These are phyloP conservation scores for Oligia latruncula DNA, from an alignment of 2,888 invertebrate genomes.

Conservation along the genomic window DNA sequence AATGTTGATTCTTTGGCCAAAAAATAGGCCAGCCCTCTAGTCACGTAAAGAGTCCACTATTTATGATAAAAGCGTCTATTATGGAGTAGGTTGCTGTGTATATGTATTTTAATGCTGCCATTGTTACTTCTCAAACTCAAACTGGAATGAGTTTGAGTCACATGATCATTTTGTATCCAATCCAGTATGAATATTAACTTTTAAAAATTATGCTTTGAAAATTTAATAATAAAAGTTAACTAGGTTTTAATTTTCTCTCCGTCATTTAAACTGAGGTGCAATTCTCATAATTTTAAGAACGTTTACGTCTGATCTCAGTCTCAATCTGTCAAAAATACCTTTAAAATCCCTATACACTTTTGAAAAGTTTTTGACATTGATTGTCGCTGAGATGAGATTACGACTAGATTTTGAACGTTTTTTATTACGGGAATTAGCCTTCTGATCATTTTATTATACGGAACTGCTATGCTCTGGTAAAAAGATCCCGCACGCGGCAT, in stretches of 20 bases:
- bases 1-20: neutral
- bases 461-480: neutral
- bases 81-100: neutral
- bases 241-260: neutral
- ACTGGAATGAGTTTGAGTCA: neutral
- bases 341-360: no score
- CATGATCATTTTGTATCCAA: neutral
- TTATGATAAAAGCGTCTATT: constrained; percentile 9
- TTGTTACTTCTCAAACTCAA: neutral
- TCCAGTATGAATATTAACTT: neutral
- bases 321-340: no score
- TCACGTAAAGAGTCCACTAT: no score
- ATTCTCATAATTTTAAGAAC: neutral
- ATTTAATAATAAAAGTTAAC: neutral
- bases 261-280: neutral
- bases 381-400: neutral
- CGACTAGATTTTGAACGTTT: neutral
- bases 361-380: neutral
- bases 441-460: neutral
- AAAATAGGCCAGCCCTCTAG: no score
- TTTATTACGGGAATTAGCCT: neutral
- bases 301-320: no score
- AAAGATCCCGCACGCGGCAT: constrained; percentile 1
- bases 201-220: neutral
- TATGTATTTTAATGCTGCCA: neutral